phyloP scores from a whole-genome alignment of 2,888 invertebrate species.

The Dicycla oo region DNA sequence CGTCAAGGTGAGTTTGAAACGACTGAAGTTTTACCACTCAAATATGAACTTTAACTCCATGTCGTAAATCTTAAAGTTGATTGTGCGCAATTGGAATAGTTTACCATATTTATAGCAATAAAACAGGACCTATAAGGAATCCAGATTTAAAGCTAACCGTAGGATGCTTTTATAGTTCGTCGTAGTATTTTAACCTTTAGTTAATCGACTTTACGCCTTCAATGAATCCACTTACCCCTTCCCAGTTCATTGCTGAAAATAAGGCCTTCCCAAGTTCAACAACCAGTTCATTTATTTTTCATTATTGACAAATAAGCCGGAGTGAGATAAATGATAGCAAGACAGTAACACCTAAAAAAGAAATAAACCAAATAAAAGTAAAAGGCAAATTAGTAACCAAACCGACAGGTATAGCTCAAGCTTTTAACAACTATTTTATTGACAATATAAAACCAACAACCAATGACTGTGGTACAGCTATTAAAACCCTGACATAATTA shows the following conservation, averaged over 20 bases:
- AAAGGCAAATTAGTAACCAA: too few relatives aligned
- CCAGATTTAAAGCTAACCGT: conserved; percentile 21
- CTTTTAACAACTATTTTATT: too few relatives aligned
- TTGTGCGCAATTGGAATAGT: not conserved
- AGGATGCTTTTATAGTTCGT: conserved; percentile 1
- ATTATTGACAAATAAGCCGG: too few relatives aligned
- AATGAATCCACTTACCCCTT: not conserved
- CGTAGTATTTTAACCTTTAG: conserved; percentile 1
- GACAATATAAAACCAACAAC: too few relatives aligned
- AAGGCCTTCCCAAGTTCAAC: not conserved
- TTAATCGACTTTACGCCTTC: conserved; percentile 18
- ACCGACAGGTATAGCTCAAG: too few relatives aligned
- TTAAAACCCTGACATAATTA: too few relatives aligned
- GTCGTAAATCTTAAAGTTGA: not conserved
- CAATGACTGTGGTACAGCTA: too few relatives aligned
- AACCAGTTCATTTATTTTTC: not conserved
- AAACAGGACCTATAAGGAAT: conserved; percentile 31
- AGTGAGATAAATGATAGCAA: too few relatives aligned
- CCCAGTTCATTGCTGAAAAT: not conserved
- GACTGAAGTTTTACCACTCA: conserved; percentile 1
- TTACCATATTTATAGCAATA: conserved; percentile 37
- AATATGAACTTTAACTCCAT: conserved; percentile 22
- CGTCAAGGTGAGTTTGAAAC: conserved; percentile 56
- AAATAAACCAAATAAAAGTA: too few relatives aligned
- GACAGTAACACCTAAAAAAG: too few relatives aligned